These are phyloP conservation scores for Pteruthius melanotis DNA, from an alignment of 2,113 vertebrate species.

Conservation along the genomic window DNA sequence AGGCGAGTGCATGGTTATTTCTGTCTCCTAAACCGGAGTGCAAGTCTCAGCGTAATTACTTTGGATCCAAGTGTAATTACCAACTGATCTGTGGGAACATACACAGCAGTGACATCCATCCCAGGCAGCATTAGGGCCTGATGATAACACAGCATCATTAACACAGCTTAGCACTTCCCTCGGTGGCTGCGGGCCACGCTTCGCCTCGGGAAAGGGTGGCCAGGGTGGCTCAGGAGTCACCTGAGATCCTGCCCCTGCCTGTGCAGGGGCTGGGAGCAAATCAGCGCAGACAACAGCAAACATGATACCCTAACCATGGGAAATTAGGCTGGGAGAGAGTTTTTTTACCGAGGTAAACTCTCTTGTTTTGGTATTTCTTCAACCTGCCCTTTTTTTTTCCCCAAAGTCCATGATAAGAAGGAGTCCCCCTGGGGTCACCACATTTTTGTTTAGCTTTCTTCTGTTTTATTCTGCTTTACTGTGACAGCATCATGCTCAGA, in stretches of 20 bases:
- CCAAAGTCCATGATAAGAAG: background rate
- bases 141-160: constrained; percentile 34
- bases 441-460: background rate
- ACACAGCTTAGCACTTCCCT: constrained; percentile 20
- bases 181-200: background rate
- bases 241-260: background rate
- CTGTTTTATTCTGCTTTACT: background rate
- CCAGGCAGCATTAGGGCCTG: constrained; percentile 30
- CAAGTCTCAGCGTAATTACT: constrained; percentile 64
- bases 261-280: background rate
- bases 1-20: constrained; percentile 36
- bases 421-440: background rate
- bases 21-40: constrained; percentile 33
- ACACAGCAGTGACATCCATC: constrained; percentile 31
- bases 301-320: background rate
- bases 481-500: background rate
- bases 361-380: background rate
- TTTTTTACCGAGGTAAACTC: background rate
- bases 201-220: background rate
- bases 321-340: background rate
- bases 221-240: background rate
- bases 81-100: constrained; percentile 52
- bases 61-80: constrained; percentile 69
- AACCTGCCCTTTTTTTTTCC: background rate
- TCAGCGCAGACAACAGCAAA: accelerated